Evolutionary conservation across 2,888 invertebrate genomes (phyloP).

Genomic region (Gerris lacustris): DNA sequence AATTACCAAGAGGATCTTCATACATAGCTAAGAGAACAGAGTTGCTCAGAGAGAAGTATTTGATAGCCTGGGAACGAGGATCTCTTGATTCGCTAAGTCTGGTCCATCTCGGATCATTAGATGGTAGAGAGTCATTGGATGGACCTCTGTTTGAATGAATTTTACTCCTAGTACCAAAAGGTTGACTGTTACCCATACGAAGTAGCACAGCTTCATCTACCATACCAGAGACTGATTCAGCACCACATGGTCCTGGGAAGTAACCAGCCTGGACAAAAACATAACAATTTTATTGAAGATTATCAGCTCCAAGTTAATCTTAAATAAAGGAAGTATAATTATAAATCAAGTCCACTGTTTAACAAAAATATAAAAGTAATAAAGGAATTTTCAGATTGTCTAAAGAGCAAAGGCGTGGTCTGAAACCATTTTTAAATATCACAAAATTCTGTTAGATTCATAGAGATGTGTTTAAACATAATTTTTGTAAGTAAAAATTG

Average conservation of each 20-base stretch:
- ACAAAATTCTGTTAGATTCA: no score
- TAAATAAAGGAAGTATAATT: no score
- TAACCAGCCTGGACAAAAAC: conserved; percentile 52
- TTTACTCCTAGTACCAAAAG: background rate
- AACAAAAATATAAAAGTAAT: background rate
- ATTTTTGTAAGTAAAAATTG: no score
- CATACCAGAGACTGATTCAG: conserved; percentile 71
- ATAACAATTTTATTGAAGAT: background rate
- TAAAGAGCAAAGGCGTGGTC: no score
- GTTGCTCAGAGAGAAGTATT: conserved; percentile 83
- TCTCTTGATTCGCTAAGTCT: conserved; percentile 39
- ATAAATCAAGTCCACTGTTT: no score
- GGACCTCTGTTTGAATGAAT: background rate
- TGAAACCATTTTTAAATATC: no score
- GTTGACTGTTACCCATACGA: conserved; percentile 54
- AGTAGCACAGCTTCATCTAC: conserved; percentile 76
- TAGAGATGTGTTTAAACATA: no score
- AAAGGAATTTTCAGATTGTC: no score
- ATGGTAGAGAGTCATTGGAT: conserved; percentile 31
- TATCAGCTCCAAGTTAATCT: conserved; percentile 15
- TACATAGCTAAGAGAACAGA: conserved; percentile 75
- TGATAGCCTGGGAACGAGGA: conserved; percentile 48
- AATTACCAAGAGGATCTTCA: conserved; percentile 86
- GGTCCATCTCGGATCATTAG: background rate
- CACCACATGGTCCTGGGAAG: conserved; percentile 71